A percentile compares a stretch with the other conserved stretches of the same genome.
phyloP scores from a whole-genome alignment of 2,113 vertebrate species.

The Lathamus discolor region DNA sequence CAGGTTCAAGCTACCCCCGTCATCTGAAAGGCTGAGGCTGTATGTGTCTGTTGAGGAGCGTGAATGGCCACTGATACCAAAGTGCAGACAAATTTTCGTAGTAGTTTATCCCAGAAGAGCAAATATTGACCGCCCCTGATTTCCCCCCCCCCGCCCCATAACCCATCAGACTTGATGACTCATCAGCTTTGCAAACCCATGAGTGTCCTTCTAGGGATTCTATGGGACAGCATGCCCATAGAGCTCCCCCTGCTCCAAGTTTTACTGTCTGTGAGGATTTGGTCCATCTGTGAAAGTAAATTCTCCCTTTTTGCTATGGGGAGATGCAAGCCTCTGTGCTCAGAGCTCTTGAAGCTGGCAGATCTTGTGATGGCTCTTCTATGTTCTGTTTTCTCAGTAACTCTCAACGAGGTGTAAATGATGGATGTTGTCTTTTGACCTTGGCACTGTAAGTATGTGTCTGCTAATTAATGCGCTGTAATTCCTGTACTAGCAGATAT shows the following conservation, averaged over 20 bases:
- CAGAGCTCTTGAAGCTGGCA: not conserved
- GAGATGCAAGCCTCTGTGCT: not conserved
- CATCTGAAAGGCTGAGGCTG: not conserved
- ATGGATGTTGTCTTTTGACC: not conserved
- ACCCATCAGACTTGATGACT: not conserved
- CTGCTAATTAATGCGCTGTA: not conserved
- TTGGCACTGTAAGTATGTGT: not conserved
- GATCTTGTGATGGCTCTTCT: not conserved
- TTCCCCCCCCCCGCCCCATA: no score
- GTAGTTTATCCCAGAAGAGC: not conserved
- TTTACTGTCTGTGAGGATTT: not conserved
- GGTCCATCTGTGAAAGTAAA: not conserved
- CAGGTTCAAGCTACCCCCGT: fast-evolving
- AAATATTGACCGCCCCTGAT: not conserved
- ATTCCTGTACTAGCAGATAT: not conserved
- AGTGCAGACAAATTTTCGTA: not conserved
- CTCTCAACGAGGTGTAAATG: not conserved
- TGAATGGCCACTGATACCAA: not conserved
- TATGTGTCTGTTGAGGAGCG: not conserved
- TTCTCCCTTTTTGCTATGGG: not conserved
- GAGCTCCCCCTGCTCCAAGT: not conserved
- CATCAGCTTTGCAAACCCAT: not conserved
- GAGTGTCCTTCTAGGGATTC: not conserved
- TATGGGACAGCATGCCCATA: no score
- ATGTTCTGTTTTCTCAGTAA: not conserved